Base-by-base conservation (phyloP, 2,888 invertebrate species). In the Drosophila kokeensis region DNA sequence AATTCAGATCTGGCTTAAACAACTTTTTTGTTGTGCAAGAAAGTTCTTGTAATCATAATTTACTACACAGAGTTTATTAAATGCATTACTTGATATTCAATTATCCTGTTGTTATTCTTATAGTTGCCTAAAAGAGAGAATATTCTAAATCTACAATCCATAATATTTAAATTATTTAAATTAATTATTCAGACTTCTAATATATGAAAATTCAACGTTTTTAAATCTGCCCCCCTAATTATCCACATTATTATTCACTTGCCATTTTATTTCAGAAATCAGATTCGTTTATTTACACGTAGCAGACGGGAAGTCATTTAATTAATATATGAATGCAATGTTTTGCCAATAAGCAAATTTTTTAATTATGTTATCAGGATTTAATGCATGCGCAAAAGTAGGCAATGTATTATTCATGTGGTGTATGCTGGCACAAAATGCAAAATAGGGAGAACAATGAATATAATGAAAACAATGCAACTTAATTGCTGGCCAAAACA, bases 381-480 rank as follows among this genome's bases (percentile, higher is more conserved):
- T 58, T 5, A 53, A 18, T 42, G 18, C 29, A 36, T 45, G 48
- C 62, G 40, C 62, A 42, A 61, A 58, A 58, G 62, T 53, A 62
- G 50, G 36, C 59, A 52, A 50, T 29, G 13, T 2, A 27, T 50
- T 24, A 8, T 45, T 0, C 30, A 18, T 10, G 7, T 34, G 2
- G 4, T 53, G 5, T 15, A 18, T 45, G 8, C 2, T 8, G 24
- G 8, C 29, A 21, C 15, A 21, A 15, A 15, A 10, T 45, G 38
- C 40, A 40, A 42, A 32, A 30, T 21, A 11, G 18, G 3, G 2
- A 1, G 15, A 65, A 32, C 6, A 50, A 32, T 30, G 30, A 38
- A 38, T 34, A 50, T n/a, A 7, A 32, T 4, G 32, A 4, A 30
- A 36, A 29, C 18, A 6, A 50, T 40, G 27, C 8, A 29, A n/a